A percentile compares a stretch with the other conserved stretches of the same genome.
These are phyloP conservation scores for Crotalus viridis DNA, from an alignment of 2,113 vertebrate genomes.

Conservation along the genomic window DNA sequence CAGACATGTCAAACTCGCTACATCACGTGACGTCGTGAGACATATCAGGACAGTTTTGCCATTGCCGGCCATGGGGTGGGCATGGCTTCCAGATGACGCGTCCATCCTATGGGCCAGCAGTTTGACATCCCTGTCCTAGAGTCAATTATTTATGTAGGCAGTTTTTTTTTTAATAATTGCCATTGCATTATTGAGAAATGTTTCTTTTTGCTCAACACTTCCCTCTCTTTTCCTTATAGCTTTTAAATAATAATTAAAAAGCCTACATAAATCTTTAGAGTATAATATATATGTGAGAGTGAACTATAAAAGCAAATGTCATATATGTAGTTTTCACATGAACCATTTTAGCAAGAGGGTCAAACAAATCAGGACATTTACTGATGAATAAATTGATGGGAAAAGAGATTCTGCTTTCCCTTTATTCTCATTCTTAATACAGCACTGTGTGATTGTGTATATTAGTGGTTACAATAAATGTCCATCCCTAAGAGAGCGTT, in stretches of 20 bases:
- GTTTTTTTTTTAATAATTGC: background rate
- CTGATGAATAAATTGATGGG: background rate
- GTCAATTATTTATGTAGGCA: slow-evolving; percentile 20
- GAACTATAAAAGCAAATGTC: background rate
- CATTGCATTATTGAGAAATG: background rate
- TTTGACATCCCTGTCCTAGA: too few species aligned
- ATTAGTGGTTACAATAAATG: background rate
- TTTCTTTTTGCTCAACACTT: background rate
- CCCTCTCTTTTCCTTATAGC: background rate
- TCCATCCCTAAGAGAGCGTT: background rate
- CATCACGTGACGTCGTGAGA: too few species aligned
- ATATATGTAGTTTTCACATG: background rate
- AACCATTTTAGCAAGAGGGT: background rate
- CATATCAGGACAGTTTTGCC: too few species aligned
- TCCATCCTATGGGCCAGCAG: too few species aligned
- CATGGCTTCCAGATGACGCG: too few species aligned
- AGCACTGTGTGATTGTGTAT: background rate
- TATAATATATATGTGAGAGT: background rate
- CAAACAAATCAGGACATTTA: background rate
- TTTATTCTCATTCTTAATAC: background rate
- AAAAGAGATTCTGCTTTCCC: background rate
- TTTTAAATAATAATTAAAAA: background rate
- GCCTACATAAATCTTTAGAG: background rate
- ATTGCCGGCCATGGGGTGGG: too few species aligned
- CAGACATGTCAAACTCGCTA: too few species aligned